A percentile compares a stretch with the other conserved stretches of the same genome.
phyloP scores from a whole-genome alignment of 2,888 invertebrate species.

The Limenitis camilla region DNA sequence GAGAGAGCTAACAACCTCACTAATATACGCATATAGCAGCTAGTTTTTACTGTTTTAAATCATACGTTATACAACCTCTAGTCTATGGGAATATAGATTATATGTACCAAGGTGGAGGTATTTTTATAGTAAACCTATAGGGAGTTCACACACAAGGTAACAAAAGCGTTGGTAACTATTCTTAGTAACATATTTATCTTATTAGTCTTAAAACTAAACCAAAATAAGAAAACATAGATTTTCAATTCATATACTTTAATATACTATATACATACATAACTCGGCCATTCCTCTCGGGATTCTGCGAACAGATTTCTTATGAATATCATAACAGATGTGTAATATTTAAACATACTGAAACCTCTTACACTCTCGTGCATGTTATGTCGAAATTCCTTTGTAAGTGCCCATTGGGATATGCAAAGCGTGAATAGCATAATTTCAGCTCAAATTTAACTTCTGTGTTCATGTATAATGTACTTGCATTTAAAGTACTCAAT shows the following conservation, averaged over 20 bases:
- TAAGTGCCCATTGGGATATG: conserved; percentile 7
- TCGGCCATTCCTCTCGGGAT: conserved; percentile 14
- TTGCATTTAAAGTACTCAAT: not conserved
- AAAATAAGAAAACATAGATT: not conserved
- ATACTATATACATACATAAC: conserved; percentile 10
- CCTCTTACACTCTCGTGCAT: conserved; percentile 6
- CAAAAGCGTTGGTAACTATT: no score
- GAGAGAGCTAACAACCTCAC: no score
- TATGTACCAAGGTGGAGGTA: no score
- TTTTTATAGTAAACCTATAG: no score
- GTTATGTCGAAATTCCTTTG: conserved; percentile 8
- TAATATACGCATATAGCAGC: no score
- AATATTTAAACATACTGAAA: conserved; percentile 20
- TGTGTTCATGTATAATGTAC: not conserved
- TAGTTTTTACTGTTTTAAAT: no score
- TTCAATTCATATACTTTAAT: conserved; percentile 2
- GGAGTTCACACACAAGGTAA: no score
- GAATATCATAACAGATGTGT: conserved; percentile 22
- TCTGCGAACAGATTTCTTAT: conserved; percentile 22
- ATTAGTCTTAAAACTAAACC: no score
- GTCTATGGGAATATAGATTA: no score
- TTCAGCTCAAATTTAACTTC: conserved; percentile 2
- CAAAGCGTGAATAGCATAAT: conserved; percentile 5
- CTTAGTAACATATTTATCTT: no score
- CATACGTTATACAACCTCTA: no score